Evolutionary conservation across 53 echinoderm and acorn worm species (phyloP), one percentile per base, ranked within the genome.

Genomic region (Luidia sarsii): DNA sequence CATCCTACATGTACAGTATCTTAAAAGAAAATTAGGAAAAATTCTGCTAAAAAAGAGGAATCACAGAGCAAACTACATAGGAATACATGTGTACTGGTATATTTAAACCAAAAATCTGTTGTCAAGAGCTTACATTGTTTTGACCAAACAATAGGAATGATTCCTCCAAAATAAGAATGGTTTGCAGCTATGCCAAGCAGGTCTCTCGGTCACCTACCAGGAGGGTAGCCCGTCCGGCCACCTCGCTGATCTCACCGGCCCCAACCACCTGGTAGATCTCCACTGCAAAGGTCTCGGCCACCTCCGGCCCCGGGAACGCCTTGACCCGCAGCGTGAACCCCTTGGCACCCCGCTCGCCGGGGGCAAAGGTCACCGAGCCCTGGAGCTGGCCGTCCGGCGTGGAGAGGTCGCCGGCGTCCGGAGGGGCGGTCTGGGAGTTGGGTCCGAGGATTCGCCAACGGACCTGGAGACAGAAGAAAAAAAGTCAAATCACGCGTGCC

Each of bases 361-460:
- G 80, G 68, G 24, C 81, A 91, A 93, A 97, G 81, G 50, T 88
- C 57, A 97, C 81, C 7, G 97, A 91, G 4, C 97, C 97, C 50
- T 94, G 93, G 33, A 97, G 93, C 52, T 86, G 85, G 46, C 94
- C 90, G 21, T 57, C 80, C 19, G 88, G 32, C 15, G 97, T 94
- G 13, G 91, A 86, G 49, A 97, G 86, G 62, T 97, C 97, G 32
- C 94, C 84, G 7, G 97, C 83, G 48, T 81, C 81, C 16, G 82
- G 83, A 10, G 94, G 82, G 64, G 83, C 32, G 33, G 43, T 48
- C 13, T 97, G 84, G 54, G 87, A 88, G 84, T 97, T 97, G 38
- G 97, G 97, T n/a, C 97, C 97, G 0, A 97, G 91, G 62, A 97
- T 88, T 75, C 91, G 82, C 97, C 97, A 97, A 7, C 91, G 90